Evolutionary conservation across 2,888 invertebrate genomes (phyloP), one percentile per base, ranked within the genome.

Genomic region (Pharmacophagus antenor): DNA sequence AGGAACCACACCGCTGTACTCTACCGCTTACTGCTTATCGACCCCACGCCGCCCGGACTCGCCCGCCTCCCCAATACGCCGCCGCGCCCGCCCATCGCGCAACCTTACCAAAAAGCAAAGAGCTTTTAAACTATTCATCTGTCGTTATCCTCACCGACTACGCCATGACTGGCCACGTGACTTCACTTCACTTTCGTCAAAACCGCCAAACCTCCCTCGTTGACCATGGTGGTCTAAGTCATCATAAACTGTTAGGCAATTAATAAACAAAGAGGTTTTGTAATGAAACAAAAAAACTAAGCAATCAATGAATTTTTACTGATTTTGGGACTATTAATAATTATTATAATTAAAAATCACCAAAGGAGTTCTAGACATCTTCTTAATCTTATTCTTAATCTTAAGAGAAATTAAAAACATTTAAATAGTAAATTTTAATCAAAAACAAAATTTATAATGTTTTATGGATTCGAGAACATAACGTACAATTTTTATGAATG

Each of bases 121-220:
- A 80, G 73, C 76, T 75, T 81, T 84, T 82, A 84, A 70, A 83
- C 82, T 83, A 83, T 86, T 85, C 80, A 84, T 84, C 82, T 77
- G 73, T 80, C 77, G 82, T 83, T 84, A 81, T 80, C 77, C 75
- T 61, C 73, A 63, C 64, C 67, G 67, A 72, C 68, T 64, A 69
- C 61, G 41, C 72, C 74, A 82, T 82, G 81, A 76, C 82, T 80
- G 75, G 53, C 70, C 79, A 79, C 65, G 72, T 77, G 74, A 70
- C 64, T 42, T 42, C 22, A 70, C 63, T 42, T 50, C 27, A 37
- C 22, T 41, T 25, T 41, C 37, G 22, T 23, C 23, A 41, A 37
- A 53, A 41, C 23, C 52, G 10, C 48, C 22, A 21, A 17, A n/a
- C 23, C 18, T 17, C 42, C 10, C 8, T 17, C 31, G 27, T 56